phyloP scores from a whole-genome alignment of 2,113 vertebrate genomes.

The Periophthalmus modestus region DNA sequence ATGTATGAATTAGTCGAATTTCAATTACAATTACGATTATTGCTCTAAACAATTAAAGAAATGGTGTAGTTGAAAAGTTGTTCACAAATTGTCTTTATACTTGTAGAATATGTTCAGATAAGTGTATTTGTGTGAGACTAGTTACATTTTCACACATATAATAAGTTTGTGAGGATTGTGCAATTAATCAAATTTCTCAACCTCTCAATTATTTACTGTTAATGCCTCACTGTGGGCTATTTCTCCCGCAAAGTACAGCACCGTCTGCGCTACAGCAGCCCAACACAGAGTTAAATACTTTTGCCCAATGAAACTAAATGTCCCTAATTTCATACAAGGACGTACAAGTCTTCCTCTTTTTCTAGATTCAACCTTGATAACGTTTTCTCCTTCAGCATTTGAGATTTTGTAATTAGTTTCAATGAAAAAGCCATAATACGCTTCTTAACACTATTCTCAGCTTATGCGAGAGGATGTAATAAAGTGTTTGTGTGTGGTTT shows the following conservation, averaged over 20 bases:
- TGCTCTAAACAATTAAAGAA: too few relatives aligned
- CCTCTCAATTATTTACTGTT: conserved; percentile 77
- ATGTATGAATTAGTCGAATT: too few relatives aligned
- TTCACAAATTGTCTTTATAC: too few relatives aligned
- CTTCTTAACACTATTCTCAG: conserved; percentile 20
- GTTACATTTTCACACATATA: too few relatives aligned
- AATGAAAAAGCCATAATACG: conserved; percentile 2
- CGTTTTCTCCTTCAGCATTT: not conserved
- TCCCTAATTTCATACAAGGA: conserved; percentile 47
- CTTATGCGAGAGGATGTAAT: conserved; percentile 23
- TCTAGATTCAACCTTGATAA: conserved; percentile 23
- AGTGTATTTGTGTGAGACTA: too few relatives aligned
- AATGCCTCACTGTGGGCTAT: conserved; percentile 55
- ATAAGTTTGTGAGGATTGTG: too few relatives aligned
- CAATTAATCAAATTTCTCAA: conserved; percentile 17
- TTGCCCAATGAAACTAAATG: conserved; percentile 65
- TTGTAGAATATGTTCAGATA: too few relatives aligned
- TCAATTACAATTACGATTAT: too few relatives aligned
- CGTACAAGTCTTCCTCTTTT: conserved; percentile 19
- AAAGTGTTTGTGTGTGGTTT: conserved; percentile 14
- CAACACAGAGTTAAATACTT: conserved; percentile 73
- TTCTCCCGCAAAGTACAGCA: conserved; percentile 58
- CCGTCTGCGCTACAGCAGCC: conserved; percentile 68
- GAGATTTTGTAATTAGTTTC: conserved; percentile 25
- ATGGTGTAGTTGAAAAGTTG: too few relatives aligned